phyloP scores from a whole-genome alignment of 2,888 invertebrate species.

The Leptinotarsa tumamoca region DNA sequence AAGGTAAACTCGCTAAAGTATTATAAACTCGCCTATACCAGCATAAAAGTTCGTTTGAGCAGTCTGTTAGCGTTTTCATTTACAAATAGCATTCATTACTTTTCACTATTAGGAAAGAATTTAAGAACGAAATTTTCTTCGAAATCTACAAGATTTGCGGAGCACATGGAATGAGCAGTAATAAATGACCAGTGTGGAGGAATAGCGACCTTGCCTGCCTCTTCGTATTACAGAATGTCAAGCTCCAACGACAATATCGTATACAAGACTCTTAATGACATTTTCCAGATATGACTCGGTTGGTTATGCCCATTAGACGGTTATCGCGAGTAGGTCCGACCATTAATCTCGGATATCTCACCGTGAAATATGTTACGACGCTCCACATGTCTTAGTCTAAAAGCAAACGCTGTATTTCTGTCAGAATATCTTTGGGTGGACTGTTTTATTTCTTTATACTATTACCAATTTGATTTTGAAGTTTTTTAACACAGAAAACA shows the following conservation, averaged over 20 bases:
- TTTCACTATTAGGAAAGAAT: too few species aligned
- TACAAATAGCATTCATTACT: too few species aligned
- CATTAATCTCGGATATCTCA: neutral
- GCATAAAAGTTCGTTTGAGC: too few species aligned
- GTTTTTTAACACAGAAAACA: too few species aligned
- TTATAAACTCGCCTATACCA: too few species aligned
- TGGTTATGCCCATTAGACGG: constrained; percentile 7
- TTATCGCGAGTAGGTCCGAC: neutral
- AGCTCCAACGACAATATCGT: constrained; percentile 10
- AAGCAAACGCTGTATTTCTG: neutral
- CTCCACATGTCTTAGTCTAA: neutral
- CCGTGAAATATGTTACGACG: neutral
- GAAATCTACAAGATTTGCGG: neutral
- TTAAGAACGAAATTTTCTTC: neutral
- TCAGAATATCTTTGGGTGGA: neutral
- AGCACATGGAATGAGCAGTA: constrained; percentile 10
- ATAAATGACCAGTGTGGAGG: neutral
- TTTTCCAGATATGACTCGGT: constrained; percentile 12
- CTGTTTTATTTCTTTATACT: too few species aligned
- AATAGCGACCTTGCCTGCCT: constrained; percentile 15
- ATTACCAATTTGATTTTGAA: too few species aligned
- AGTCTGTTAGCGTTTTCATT: too few species aligned
- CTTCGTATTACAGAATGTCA: constrained; percentile 12
- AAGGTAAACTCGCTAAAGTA: too few species aligned
- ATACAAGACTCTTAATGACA: constrained; percentile 12